A percentile compares a stretch with the other conserved stretches of the same genome.
phyloP scores from a whole-genome alignment of 2,888 invertebrate species.

The Chaitophorus viminalis region DNA sequence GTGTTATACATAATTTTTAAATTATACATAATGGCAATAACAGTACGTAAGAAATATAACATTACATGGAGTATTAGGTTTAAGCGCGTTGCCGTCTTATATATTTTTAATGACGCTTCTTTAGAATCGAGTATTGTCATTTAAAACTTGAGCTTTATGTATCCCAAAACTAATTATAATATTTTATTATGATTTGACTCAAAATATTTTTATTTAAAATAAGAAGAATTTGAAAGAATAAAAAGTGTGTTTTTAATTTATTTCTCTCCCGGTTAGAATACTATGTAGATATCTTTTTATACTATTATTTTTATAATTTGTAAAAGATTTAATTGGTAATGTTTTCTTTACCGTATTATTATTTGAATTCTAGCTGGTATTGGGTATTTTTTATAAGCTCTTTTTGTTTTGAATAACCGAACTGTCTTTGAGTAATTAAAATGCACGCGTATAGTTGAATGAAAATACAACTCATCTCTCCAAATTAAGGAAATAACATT shows the following conservation, averaged over 20 bases:
- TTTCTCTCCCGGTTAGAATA: conserved; percentile 1
- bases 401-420: not conserved
- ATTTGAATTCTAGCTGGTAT: not conserved
- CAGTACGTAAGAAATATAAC: not conserved
- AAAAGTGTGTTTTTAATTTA: not conserved
- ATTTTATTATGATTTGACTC: conserved; percentile 3
- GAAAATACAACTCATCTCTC: not conserved
- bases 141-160: not conserved
- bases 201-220: not conserved
- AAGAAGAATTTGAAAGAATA: not conserved
- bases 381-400: not conserved
- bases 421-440: not conserved
- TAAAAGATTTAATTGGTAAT: not conserved
- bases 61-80: not conserved
- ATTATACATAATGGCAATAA: too few relatives aligned
- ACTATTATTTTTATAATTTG: too few relatives aligned
- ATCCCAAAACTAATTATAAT: conserved; percentile 38
- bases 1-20: too few relatives aligned
- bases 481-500: not conserved
- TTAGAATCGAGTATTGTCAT: not conserved
- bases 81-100: not conserved
- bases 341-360: not conserved
- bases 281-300: too few relatives aligned
- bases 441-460: not conserved
- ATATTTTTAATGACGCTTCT: not conserved